These are phyloP conservation scores for Listronotus bonariensis DNA, from an alignment of 1,140 invertebrate species.

Conservation along the genomic window DNA sequence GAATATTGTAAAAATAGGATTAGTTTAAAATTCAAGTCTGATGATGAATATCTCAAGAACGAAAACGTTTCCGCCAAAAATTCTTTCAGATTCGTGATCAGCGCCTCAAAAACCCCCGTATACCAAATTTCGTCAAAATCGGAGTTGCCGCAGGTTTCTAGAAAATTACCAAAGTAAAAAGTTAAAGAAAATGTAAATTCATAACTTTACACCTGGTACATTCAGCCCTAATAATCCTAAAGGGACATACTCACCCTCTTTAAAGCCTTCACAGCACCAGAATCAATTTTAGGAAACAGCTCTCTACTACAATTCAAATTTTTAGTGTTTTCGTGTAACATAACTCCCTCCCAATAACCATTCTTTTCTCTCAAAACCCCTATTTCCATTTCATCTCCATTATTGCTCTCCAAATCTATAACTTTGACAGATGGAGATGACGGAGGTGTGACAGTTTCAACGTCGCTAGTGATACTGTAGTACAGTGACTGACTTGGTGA, in stretches of 20 bases:
- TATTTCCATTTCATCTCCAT: constrained; percentile 21
- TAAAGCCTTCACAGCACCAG: constrained; percentile 7
- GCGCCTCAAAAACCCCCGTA: too few species aligned
- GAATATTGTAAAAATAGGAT: too few species aligned
- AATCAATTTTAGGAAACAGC: constrained; percentile 32
- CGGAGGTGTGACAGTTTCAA: constrained; percentile 19
- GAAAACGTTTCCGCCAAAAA: too few species aligned
- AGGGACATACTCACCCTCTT: constrained; percentile 11
- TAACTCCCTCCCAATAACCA: constrained; percentile 23
- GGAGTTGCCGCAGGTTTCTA: too few species aligned
- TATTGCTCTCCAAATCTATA: constrained; percentile 50
- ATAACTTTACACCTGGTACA: too few species aligned
- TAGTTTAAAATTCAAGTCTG: too few species aligned
- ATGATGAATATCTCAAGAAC: too few species aligned
- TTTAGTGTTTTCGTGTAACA: constrained; percentile 32
- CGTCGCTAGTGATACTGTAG: constrained; percentile 29
- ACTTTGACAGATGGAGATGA: constrained; percentile 47
- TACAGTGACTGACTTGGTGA: constrained; percentile 37
- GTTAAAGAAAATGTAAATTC: too few species aligned
- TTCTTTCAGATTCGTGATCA: too few species aligned
- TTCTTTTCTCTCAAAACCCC: constrained; percentile 23
- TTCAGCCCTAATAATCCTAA: too few species aligned
- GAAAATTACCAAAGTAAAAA: too few species aligned
- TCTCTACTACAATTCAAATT: constrained; percentile 37
- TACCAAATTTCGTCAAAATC: too few species aligned